A percentile compares a stretch with the other conserved stretches of the same genome.
Conservation (phyloP, 1,140 invertebrate genomes). For the Macrostomum lignano region DNA sequence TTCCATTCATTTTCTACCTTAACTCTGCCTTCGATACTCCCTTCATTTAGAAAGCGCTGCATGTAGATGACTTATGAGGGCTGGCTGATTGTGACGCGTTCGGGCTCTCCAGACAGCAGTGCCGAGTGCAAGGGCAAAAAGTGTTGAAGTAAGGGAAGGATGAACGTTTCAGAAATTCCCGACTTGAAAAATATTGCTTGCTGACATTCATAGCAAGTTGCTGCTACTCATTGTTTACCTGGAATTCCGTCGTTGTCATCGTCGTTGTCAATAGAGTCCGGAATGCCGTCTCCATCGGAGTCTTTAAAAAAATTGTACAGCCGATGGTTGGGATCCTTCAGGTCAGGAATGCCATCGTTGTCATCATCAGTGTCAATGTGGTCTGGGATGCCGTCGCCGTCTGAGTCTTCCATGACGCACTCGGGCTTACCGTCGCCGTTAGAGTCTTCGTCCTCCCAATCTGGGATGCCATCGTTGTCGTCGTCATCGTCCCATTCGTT, state of each 20-base stretch:
- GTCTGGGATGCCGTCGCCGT: conserved; percentile 9
- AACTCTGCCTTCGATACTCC: too few relatives aligned
- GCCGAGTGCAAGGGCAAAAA: too few relatives aligned
- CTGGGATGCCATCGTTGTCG: conserved; percentile 6
- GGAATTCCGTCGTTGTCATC: conserved; percentile 6
- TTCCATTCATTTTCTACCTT: too few relatives aligned
- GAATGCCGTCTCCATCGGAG: conserved; percentile 4
- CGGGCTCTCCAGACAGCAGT: too few relatives aligned
- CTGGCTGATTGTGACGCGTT: too few relatives aligned
- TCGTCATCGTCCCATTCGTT: conserved; percentile 6
- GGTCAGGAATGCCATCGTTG: conserved; percentile 9
- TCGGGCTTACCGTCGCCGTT: conserved; percentile 12
- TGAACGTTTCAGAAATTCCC: too few relatives aligned
- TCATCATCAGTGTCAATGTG: conserved; percentile 9
- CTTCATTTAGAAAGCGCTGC: too few relatives aligned
- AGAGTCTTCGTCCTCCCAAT: conserved; percentile 5
- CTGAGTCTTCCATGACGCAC: conserved; percentile 9
- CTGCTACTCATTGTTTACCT: too few relatives aligned
- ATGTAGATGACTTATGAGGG: too few relatives aligned
- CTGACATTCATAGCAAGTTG: too few relatives aligned
- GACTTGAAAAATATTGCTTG: too few relatives aligned
- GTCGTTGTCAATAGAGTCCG: conserved; percentile 6
- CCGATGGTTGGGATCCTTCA: conserved; percentile 4
- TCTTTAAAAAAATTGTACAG: conserved; percentile 3
- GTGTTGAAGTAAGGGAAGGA: too few relatives aligned